Conservation (phyloP, 2,888 invertebrate genomes). For the Gastrophysa polygoni region DNA sequence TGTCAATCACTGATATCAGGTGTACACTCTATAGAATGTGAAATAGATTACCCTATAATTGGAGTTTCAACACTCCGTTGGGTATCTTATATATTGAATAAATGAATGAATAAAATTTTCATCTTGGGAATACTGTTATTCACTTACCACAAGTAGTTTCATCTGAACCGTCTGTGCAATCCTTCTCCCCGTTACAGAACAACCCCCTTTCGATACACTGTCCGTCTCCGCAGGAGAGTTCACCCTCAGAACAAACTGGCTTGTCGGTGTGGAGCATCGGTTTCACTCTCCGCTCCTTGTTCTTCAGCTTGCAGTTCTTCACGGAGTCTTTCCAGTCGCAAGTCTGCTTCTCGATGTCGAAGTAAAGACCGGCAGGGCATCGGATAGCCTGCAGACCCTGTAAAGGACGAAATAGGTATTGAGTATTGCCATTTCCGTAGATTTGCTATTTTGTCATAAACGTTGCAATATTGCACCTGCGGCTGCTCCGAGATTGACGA, state of each 20-base stretch:
- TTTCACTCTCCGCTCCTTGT: conserved; percentile 86
- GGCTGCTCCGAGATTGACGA: too few species aligned
- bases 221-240: conserved; percentile 85
- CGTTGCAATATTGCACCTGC: too few species aligned
- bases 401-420: conserved; percentile 38
- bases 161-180: conserved; percentile 87
- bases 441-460: too few species aligned
- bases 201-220: conserved; percentile 86
- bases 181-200: conserved; percentile 92
- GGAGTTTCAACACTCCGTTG: too few species aligned
- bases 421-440: too few species aligned
- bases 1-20: too few species aligned
- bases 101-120: too few species aligned
- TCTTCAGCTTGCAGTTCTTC: conserved; percentile 90
- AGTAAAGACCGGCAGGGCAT: conserved; percentile 90
- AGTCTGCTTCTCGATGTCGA: conserved; percentile 94
- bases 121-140: background rate
- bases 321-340: conserved; percentile 94
- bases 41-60: too few species aligned
- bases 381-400: conserved; percentile 91
- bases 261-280: conserved; percentile 88
- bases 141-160: conserved; percentile 89
- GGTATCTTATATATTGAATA: too few species aligned
- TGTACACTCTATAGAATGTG: too few species aligned
- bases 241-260: conserved; percentile 86